phyloP scores from a whole-genome alignment of 2,797 vertebrate species.

The Anolis apletophallus region DNA sequence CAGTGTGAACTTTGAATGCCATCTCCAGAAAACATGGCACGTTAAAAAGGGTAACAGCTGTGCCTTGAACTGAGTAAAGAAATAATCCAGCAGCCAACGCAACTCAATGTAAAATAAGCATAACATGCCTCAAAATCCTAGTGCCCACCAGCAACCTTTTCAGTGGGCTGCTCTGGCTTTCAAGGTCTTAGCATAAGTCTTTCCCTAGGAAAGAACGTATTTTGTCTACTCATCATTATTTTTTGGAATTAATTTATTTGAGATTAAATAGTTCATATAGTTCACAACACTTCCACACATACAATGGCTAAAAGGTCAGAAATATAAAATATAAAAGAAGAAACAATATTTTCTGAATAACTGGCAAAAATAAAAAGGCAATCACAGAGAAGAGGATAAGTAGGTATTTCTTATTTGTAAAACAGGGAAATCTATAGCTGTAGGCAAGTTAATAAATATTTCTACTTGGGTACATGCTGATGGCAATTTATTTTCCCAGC shows the following conservation, averaged over 20 bases:
- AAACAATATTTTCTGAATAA: slow-evolving; percentile 37
- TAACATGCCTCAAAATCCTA: not conserved
- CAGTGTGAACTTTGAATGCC: not conserved
- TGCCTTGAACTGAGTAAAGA: not conserved
- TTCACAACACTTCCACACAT: slow-evolving; percentile 12
- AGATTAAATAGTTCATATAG: slow-evolving; percentile 22
- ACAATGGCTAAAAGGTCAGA: slow-evolving; percentile 31
- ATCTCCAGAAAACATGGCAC: not conserved
- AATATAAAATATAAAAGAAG: not conserved
- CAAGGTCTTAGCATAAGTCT: not conserved
- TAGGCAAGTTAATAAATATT: slow-evolving; percentile 61
- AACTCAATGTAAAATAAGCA: not conserved
- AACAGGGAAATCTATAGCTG: slow-evolving; percentile 28
- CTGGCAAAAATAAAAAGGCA: slow-evolving; percentile 21
- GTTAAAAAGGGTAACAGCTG: not conserved
- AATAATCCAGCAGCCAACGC: not conserved
- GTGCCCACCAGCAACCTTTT: not conserved
- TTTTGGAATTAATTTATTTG: not conserved
- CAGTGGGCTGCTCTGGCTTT: not conserved
- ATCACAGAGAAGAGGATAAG: not conserved
- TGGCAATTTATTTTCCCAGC: slow-evolving; percentile 61
- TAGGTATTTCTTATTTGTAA: slow-evolving; percentile 34
- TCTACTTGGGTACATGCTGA: slow-evolving; percentile 52
- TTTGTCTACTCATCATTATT: not conserved
- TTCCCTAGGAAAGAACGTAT: slow-evolving; percentile 15